phyloP scores from a whole-genome alignment of 1,140 invertebrate species.

The Hypothenemus hampei region DNA sequence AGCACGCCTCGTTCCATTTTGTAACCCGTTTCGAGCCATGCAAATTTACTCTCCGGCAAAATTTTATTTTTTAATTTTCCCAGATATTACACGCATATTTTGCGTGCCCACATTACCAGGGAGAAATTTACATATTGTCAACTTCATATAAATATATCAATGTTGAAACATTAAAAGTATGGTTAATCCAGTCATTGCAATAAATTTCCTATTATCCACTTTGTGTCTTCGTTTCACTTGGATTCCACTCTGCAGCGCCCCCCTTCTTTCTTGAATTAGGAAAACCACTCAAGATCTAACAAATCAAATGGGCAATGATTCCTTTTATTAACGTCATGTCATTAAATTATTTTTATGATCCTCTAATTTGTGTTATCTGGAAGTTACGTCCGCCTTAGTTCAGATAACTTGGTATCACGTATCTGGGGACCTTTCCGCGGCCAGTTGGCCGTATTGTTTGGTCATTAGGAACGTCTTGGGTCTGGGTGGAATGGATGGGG shows the following conservation, averaged over 20 bases:
- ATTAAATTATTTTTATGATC: constrained; percentile 28
- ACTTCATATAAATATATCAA: no score
- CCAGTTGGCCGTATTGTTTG: constrained; percentile 39
- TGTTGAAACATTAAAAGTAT: no score
- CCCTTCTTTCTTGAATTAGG: no score
- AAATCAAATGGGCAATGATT: constrained; percentile 25
- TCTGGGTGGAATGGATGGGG: constrained; percentile 34
- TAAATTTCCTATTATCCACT: no score
- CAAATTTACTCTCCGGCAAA: constrained; percentile 31
- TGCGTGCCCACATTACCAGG: constrained; percentile 7
- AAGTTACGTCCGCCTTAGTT: constrained; percentile 27
- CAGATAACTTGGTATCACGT: constrained; percentile 33
- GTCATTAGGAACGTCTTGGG: constrained; percentile 43
- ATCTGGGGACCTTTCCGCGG: constrained; percentile 34
- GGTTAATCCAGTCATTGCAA: no score
- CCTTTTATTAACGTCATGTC: constrained; percentile 18
- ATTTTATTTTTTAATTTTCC: constrained; percentile 28
- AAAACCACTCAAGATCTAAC: no score
- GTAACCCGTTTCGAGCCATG: constrained; percentile 31
- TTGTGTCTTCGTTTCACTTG: no score
- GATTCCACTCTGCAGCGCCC: no score
- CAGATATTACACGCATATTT: constrained; percentile 14
- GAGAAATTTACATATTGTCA: constrained; percentile 10
- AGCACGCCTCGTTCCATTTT: constrained; percentile 34
- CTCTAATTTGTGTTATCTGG: constrained; percentile 25